Evolutionary conservation across 1,140 invertebrate species (phyloP), one percentile per base, ranked within the genome.

Genomic region (Pogonus chalceus): DNA sequence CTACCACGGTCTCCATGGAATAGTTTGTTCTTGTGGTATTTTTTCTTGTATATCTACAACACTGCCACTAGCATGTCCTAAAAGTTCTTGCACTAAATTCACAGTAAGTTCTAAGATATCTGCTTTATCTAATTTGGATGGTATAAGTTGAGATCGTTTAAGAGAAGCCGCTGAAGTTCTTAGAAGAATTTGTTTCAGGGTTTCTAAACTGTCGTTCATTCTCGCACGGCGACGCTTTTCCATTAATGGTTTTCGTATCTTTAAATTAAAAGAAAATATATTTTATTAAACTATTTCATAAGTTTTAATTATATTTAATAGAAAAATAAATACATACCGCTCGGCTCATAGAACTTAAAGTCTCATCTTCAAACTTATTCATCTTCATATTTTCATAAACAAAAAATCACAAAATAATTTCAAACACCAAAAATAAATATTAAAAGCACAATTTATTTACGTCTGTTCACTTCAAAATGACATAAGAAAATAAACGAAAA

Each of bases 161-260:
- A 54, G 60, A 3, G 26, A 21, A 10, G 23, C 54, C 0, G 57
- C 16, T 1, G 56, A 56, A 1, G 75, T 74, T 56, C 81, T 75
- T n/a, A 80, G 58, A 10, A 83, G 67, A 20, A 83, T 74, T 49
- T 69, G 68, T 64, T 84, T 84, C 16, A 86, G 66, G 56, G 80
- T 73, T 35, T 79, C 74, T 14, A 86, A 65, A 56, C 79, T 80
- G 35, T 78, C 73, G 65, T 86, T 86, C 35, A 86, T 86, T 58
- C 83, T 65, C 0, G 80, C 83, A 23, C 83, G 65, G 31, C 83
- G 62, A 58, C 77, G 74, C 65, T 84, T 85, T 65, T 85, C 83
- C 79, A 85, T 83, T 57, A 85, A 62, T 2, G 83, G 83, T 65
- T 85, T 85, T 35, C 81, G 75, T 26, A 80, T 79, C 79, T 82